Percentiles rank a stretch among this genome's conserved stretches.
Conservation (phyloP, 2,888 invertebrate species). For the Linyphia triangularis region DNA sequence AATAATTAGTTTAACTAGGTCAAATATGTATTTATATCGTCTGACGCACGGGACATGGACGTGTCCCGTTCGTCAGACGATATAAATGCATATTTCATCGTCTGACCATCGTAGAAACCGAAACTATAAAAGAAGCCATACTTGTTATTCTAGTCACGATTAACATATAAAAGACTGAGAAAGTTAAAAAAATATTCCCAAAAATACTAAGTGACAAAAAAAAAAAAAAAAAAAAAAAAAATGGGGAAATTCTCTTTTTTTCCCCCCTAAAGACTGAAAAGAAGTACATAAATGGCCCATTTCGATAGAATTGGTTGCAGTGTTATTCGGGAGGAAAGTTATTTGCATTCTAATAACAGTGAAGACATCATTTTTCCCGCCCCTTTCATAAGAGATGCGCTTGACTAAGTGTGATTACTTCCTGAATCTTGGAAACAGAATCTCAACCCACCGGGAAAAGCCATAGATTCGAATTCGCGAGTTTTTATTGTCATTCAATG, state of each 20-base stretch:
- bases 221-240: background rate
- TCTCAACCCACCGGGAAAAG: background rate
- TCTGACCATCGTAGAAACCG: too few relatives aligned
- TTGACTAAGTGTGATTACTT: background rate
- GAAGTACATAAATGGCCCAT: background rate
- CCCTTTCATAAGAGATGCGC: background rate
- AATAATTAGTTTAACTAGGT: too few relatives aligned
- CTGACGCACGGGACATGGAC: too few relatives aligned
- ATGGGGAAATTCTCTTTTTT: background rate
- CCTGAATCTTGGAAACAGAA: background rate
- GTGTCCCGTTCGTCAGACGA: too few relatives aligned
- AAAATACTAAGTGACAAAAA: too few relatives aligned
- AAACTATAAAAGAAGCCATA: too few relatives aligned
- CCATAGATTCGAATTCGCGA: background rate
- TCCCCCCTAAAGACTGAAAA: background rate
- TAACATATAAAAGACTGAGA: background rate
- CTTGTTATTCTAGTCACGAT: background rate
- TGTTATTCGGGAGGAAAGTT: background rate
- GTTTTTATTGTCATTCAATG: background rate
- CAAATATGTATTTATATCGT: too few relatives aligned
- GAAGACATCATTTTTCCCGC: background rate
- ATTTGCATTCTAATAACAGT: conserved; percentile 32
- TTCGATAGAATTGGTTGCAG: background rate
- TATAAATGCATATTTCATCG: too few relatives aligned
- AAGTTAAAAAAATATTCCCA: background rate